phyloP scores from a whole-genome alignment of 2,113 vertebrate species.

The Limnothrissa miodon region DNA sequence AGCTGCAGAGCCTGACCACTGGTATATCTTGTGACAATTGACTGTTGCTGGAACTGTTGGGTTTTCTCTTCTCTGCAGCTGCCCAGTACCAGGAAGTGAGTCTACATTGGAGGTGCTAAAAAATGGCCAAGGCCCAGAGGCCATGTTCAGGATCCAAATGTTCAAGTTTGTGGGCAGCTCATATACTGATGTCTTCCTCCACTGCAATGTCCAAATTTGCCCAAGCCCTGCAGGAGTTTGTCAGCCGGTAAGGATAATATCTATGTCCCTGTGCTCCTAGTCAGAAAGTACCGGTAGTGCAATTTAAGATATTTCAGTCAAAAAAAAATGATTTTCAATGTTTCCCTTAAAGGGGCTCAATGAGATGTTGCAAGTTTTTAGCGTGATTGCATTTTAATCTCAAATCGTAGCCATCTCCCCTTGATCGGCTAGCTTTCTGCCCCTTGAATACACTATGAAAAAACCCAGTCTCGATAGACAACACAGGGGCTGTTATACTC shows the following conservation, averaged over 20 bases:
- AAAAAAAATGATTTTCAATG: too few species aligned
- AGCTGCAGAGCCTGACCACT: not conserved
- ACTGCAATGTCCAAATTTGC: constrained; percentile 76
- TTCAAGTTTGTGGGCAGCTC: constrained; percentile 73
- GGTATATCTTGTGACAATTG: not conserved
- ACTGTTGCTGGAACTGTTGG: not conserved
- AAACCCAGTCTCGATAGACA: too few species aligned
- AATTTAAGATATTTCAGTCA: too few species aligned
- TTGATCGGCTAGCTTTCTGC: too few species aligned
- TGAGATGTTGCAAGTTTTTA: too few species aligned
- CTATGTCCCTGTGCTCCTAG: not conserved
- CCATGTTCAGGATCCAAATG: constrained; percentile 73
- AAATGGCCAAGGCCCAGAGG: constrained; percentile 67
- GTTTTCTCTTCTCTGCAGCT: constrained; percentile 52
- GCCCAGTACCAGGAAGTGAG: constrained; percentile 60
- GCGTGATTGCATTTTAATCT: too few species aligned
- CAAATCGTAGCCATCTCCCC: too few species aligned
- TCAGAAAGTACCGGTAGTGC: too few species aligned
- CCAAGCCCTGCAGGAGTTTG: constrained; percentile 59
- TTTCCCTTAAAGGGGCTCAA: too few species aligned
- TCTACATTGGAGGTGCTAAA: constrained; percentile 65
- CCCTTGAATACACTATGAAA: too few species aligned
- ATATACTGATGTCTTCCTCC: constrained; percentile 68
- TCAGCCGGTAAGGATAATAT: constrained; percentile 59
- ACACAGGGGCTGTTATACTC: too few species aligned